A percentile compares a stretch with the other conserved stretches of the same genome.
Conservation (phyloP, 1,140 invertebrate species). For the Tyrophagus putrescentiae region DNA sequence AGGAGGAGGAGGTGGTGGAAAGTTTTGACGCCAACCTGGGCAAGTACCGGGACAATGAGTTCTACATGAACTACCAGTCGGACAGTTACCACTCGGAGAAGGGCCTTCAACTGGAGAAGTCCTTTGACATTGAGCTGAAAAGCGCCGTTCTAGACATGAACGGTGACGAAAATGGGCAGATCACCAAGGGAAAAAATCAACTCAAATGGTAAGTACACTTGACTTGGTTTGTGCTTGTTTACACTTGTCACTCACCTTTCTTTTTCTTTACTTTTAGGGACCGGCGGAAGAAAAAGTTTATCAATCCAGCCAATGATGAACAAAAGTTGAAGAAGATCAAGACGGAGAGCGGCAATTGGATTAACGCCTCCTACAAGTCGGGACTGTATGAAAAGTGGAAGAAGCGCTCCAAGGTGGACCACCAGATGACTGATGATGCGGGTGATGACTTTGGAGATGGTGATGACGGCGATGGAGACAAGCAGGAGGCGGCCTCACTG, state of each 20-base stretch:
- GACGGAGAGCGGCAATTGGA: slow-evolving; percentile 85
- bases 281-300: slow-evolving; percentile 78
- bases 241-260: neutral
- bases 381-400: slow-evolving; percentile 76
- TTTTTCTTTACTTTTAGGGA: slow-evolving; percentile 41
- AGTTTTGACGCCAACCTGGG: slow-evolving; percentile 21
- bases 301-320: slow-evolving; percentile 47
- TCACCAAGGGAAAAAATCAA: slow-evolving; percentile 40
- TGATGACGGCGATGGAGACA: slow-evolving; percentile 19
- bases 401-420: slow-evolving; percentile 55
- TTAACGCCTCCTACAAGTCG: slow-evolving; percentile 81
- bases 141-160: slow-evolving; percentile 58
- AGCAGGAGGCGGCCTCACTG: slow-evolving; percentile 27
- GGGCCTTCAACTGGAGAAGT: slow-evolving; percentile 55
- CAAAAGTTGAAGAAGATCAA: slow-evolving; percentile 60
- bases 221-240: neutral
- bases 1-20: slow-evolving; percentile 26
- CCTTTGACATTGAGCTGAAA: slow-evolving; percentile 55
- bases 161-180: slow-evolving; percentile 52
- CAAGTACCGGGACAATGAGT: slow-evolving; percentile 45
- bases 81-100: slow-evolving; percentile 71
- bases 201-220: slow-evolving; percentile 18
- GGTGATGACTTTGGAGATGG: slow-evolving; percentile 41
- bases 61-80: slow-evolving; percentile 74
- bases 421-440: slow-evolving; percentile 41